phyloP scores from a whole-genome alignment of 1,140 invertebrate genomes.

The Maniola jurtina region DNA sequence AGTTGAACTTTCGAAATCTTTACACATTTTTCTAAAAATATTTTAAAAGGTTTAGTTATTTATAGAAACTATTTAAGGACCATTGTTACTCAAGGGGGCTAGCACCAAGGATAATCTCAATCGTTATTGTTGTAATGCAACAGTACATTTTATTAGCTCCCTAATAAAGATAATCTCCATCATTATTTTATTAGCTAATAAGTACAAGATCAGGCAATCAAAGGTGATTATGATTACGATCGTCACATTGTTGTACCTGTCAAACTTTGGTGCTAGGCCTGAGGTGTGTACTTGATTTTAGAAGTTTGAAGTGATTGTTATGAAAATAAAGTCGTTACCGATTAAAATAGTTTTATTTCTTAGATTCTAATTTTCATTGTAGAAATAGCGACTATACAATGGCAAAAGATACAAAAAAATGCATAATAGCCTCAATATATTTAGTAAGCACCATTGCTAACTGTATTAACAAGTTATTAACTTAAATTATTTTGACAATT shows the following conservation, averaged over 20 bases:
- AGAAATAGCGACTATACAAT: background rate
- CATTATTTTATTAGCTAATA: no score
- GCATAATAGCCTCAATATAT: background rate
- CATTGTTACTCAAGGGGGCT: conserved; percentile 11
- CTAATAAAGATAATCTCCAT: no score
- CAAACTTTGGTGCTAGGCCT: no score
- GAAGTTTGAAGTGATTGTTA: conserved; percentile 46
- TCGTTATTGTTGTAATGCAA: no score
- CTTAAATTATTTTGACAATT: no score
- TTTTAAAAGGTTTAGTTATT: conserved; percentile 26
- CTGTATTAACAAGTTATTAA: no score
- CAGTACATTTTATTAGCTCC: no score
- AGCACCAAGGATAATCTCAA: no score
- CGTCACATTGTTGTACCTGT: no score
- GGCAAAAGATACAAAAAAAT: background rate
- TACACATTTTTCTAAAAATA: conserved; percentile 22
- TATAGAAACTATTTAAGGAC: conserved; percentile 21
- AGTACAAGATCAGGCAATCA: no score
- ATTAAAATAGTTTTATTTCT: conserved; percentile 27
- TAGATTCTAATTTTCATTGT: background rate
- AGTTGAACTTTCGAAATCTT: conserved; percentile 15
- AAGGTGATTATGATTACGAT: no score
- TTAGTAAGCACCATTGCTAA: background rate
- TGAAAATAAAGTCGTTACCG: conserved; percentile 52
- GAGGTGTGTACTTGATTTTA: conserved; percentile 54